Evolutionary conservation across 2,888 invertebrate genomes (phyloP), one percentile per base, ranked within the genome.

Genomic region (Amorpha juglandis): DNA sequence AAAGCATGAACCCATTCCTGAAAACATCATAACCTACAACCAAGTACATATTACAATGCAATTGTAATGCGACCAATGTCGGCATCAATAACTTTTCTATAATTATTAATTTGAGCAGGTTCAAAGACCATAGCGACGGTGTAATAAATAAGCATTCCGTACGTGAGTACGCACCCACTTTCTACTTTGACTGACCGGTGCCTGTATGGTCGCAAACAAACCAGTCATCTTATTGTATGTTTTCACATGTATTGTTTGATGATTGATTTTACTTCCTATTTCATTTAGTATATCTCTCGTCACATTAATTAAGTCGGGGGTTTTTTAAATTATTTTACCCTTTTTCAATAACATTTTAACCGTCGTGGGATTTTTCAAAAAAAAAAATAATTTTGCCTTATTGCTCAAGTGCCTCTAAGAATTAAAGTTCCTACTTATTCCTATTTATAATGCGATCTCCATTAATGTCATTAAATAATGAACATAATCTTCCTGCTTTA

Each of bases 51-150:
- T n/a, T 38, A 8, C 38, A 9, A 1, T 6, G 6, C 38, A 9
- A 21, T 58, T 58, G 58, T 19, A 55, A 55, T 55, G 58, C 42
- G 38, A 6, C 42, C 58, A 58, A 19, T 19, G 58, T 38, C 16
- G 63, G 14, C 27, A 12, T 33, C 48, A 63, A 63, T 63, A 48
- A 64, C 33, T 47, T 45, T 21, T 64, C 42, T 19, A 47, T 64
- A 64, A 64, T 64, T 53, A 64, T 64, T 64, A 64, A 53, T 55
- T 53, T 64, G 52, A 58, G 45, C 52, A 53, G 53, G 64, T 64
- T 64, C 53, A 55, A 53, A 64, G 64, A 53, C 64, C 64, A 47
- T 38, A 47, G 45, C 53, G 53, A 42, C 64, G 53, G 42, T n/a
- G 52, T 33, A 45, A 64, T 63, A 63, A 63, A 51, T 64, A 64